phyloP scores from a whole-genome alignment of 2,113 vertebrate species.

The Pogonocichla stellata region DNA sequence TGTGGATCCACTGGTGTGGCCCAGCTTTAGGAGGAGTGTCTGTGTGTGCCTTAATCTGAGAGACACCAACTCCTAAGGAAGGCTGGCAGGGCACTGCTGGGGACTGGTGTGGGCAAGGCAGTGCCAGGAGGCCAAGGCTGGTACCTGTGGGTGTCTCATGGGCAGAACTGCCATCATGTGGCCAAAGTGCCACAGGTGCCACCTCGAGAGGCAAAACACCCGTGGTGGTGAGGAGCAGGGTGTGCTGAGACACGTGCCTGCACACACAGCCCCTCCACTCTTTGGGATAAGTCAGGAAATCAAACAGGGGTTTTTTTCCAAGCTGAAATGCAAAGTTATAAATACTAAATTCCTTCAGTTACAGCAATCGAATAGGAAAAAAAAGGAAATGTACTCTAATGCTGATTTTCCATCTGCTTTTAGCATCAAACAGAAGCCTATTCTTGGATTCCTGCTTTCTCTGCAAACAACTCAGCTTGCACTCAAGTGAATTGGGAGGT shows the following conservation, averaged over 20 bases:
- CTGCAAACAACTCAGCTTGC: background rate
- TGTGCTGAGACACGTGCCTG: rapidly evolving
- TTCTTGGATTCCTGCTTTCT: background rate
- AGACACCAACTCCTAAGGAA: background rate
- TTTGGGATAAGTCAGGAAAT: background rate
- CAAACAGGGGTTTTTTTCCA: background rate
- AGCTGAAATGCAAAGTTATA: background rate
- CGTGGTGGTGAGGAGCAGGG: background rate
- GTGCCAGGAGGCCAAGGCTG: background rate
- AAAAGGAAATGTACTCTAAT: background rate
- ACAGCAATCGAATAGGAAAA: background rate
- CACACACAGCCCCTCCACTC: background rate
- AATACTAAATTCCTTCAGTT: background rate
- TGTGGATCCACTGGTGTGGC: background rate
- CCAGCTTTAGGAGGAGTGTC: background rate
- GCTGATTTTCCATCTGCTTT: background rate
- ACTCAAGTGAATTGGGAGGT: rapidly evolving
- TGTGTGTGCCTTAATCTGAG: background rate
- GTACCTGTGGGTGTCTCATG: background rate
- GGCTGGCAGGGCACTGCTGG: background rate
- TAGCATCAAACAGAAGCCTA: background rate
- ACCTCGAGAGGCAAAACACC: background rate
- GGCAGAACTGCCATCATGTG: background rate
- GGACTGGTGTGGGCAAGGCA: background rate
- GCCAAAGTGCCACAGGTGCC: background rate